Percentiles rank a stretch among this genome's conserved stretches.
These are phyloP conservation scores for Synanthedon vespiformis DNA, from an alignment of 2,888 invertebrate genomes.

Conservation along the genomic window DNA sequence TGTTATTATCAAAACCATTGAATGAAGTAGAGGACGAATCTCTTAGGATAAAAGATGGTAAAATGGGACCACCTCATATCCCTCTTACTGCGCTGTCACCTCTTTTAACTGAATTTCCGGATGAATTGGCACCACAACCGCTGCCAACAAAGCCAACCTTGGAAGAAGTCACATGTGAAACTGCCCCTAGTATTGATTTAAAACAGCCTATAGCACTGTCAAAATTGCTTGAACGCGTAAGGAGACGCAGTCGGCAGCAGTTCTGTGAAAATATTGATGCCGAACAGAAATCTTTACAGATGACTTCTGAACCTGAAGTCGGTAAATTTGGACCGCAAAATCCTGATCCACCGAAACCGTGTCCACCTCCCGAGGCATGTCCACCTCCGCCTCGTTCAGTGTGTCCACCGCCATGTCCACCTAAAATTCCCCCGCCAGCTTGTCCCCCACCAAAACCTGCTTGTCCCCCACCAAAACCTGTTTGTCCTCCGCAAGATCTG, in stretches of 20 bases:
- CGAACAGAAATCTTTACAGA: slow-evolving; percentile 7
- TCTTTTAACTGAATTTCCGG: too few relatives aligned
- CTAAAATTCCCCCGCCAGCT: neutral
- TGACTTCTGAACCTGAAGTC: neutral
- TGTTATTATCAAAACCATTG: neutral
- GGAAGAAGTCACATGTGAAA: neutral
- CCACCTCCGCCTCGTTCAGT: slow-evolving; percentile 11
- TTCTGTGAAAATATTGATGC: slow-evolving; percentile 10
- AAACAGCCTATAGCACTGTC: slow-evolving; percentile 18
- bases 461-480: slow-evolving; percentile 9
- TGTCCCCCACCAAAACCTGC: slow-evolving; percentile 6
- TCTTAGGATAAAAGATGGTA: neutral
- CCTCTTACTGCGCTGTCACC: too few relatives aligned
- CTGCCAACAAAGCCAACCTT: too few relatives aligned
- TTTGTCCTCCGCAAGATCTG: slow-evolving; percentile 9
- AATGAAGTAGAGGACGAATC: neutral
- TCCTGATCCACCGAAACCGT: neutral
- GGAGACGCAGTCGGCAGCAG: slow-evolving; percentile 23
- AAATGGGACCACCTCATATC: too few relatives aligned
- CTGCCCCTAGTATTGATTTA: neutral
- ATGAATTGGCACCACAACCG: too few relatives aligned
- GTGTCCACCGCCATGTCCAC: slow-evolving; percentile 14
- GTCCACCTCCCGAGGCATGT: slow-evolving; percentile 1
- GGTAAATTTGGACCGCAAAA: slow-evolving; percentile 12
- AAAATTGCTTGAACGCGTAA: slow-evolving; percentile 29